phyloP scores from a whole-genome alignment of 2,797 vertebrate species.

The Eleutherodactylus coqui region DNA sequence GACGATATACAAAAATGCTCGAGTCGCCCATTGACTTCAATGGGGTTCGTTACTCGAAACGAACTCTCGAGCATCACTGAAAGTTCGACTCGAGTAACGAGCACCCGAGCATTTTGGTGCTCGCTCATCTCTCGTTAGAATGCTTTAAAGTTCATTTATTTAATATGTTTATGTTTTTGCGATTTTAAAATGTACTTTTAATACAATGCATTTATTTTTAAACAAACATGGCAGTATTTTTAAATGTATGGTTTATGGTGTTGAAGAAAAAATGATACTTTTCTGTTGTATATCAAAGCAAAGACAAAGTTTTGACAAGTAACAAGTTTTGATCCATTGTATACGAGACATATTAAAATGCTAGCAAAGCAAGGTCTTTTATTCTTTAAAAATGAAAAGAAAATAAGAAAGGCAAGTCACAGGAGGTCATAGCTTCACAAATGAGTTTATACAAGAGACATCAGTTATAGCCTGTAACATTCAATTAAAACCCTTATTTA shows the following conservation, averaged over 20 bases:
- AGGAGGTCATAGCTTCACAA: neutral
- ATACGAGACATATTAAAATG: neutral
- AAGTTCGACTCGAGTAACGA: too few species aligned
- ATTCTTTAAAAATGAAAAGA: neutral
- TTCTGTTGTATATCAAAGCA: neutral
- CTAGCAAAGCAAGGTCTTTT: neutral
- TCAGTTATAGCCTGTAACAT: constrained; percentile 30
- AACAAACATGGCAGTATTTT: neutral
- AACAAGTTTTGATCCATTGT: neutral
- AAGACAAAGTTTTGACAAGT: neutral
- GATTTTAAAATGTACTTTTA: too few species aligned
- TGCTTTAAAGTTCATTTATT: too few species aligned
- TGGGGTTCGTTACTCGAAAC: too few species aligned
- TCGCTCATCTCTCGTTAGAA: too few species aligned
- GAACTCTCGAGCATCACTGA: too few species aligned
- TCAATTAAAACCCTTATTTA: constrained; percentile 30
- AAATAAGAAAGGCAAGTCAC: constrained; percentile 17
- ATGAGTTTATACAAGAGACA: constrained; percentile 27
- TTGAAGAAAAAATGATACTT: neutral
- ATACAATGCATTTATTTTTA: too few species aligned
- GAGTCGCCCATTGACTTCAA: too few species aligned
- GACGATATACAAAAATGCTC: too few species aligned
- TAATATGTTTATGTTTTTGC: too few species aligned
- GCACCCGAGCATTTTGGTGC: too few species aligned
- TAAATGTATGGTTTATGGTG: neutral